Evolutionary conservation across 1,140 invertebrate species (phyloP).

Genomic region (Diachasmimorpha longicaudata): DNA sequence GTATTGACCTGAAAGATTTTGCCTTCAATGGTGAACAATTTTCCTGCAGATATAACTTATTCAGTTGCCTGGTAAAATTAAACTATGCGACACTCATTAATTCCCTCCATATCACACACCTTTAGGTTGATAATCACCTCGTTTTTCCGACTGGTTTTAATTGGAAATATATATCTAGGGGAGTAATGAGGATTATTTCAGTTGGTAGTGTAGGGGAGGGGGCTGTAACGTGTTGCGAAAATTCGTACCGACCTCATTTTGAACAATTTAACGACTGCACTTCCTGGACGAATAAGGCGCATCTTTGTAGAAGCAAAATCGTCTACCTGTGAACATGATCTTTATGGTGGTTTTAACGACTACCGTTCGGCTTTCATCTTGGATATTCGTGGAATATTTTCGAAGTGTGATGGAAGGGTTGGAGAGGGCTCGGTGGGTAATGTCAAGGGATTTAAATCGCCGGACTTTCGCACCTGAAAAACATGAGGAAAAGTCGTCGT

Average conservation of each 20-base stretch:
- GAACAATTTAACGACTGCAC: background rate
- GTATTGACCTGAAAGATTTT: background rate
- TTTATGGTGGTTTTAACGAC: background rate
- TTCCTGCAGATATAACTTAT: background rate
- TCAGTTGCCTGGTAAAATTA: background rate
- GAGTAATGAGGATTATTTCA: too few relatives aligned
- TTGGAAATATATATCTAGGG: background rate
- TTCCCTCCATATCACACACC: background rate
- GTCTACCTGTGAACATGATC: background rate
- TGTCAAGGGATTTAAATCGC: too few relatives aligned
- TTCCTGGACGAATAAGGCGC: background rate
- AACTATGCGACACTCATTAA: background rate
- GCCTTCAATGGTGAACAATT: background rate
- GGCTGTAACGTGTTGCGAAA: slow-evolving; percentile 2
- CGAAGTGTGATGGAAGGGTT: background rate
- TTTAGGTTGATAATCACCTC: background rate
- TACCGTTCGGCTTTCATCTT: background rate
- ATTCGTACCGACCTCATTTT: background rate
- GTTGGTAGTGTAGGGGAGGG: too few relatives aligned
- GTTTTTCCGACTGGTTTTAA: background rate
- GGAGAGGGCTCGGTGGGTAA: too few relatives aligned
- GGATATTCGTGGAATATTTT: background rate
- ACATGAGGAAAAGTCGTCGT: too few relatives aligned
- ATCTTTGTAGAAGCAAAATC: background rate
- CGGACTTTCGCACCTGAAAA: too few relatives aligned